Conservation (phyloP, 1,140 invertebrate species). For the Brachystomella parvula region DNA sequence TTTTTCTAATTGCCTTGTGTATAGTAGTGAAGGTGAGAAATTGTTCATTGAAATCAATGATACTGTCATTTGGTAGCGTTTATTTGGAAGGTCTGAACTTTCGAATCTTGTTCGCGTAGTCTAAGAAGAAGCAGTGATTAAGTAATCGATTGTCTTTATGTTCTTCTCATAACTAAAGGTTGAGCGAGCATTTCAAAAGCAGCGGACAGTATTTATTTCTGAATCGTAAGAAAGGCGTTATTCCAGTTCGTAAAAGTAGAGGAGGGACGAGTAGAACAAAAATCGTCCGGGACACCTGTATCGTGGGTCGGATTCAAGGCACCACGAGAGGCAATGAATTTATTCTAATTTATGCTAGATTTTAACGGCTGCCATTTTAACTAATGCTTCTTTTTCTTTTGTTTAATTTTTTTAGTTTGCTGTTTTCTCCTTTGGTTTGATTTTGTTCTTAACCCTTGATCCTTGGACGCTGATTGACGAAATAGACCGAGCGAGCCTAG, state of each 20-base stretch:
- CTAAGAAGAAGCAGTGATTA: too few relatives aligned
- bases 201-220: constrained; percentile 91
- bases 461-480: constrained; percentile 1
- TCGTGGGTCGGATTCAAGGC: constrained; percentile 97
- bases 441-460: constrained; percentile 5
- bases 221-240: constrained; percentile 73
- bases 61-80: neutral
- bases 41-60: neutral
- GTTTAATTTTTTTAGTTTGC: constrained; percentile 27
- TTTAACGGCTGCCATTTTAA: too few relatives aligned
- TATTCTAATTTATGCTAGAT: too few relatives aligned
- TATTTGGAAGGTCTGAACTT: too few relatives aligned
- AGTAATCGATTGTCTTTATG: neutral
- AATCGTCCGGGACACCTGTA: constrained; percentile 73
- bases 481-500: constrained; percentile 61
- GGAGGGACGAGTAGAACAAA: constrained; percentile 57
- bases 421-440: constrained; percentile 10
- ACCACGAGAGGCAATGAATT: constrained; percentile 69
- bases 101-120: too few relatives aligned
- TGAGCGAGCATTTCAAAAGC: constrained; percentile 91
- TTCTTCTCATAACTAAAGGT: too few relatives aligned
- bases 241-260: constrained; percentile 36
- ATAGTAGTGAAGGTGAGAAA: neutral
- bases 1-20: too few relatives aligned
- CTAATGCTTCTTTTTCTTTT: constrained; percentile 29